phyloP scores from a whole-genome alignment of 2,888 invertebrate species.

The Hirtodrosophila cameraria region DNA sequence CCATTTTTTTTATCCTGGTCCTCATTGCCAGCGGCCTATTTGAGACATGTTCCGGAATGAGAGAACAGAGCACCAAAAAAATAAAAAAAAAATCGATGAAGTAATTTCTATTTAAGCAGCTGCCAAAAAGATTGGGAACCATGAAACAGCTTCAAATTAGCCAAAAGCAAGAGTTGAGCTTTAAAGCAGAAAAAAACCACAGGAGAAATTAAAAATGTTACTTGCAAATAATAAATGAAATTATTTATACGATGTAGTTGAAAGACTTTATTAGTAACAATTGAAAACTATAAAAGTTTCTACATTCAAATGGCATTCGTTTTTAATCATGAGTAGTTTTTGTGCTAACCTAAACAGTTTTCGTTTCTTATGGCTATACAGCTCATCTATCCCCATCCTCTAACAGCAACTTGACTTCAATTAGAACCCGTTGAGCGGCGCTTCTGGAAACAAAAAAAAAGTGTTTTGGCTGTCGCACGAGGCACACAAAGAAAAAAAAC shows the following conservation, averaged over 20 bases:
- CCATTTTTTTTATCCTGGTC: slow-evolving; percentile 47
- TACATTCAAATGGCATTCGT: not conserved
- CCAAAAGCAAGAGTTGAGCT: slow-evolving; percentile 29
- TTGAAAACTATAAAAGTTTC: not conserved
- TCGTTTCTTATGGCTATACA: not conserved
- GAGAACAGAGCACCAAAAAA: slow-evolving; percentile 22
- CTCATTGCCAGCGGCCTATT: slow-evolving; percentile 66
- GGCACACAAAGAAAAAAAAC: slow-evolving; percentile 39
- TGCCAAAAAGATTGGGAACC: slow-evolving; percentile 29
- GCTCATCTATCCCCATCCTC: not conserved
- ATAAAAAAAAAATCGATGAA: slow-evolving; percentile 67
- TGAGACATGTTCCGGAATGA: slow-evolving; percentile 45
- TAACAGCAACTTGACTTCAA: slow-evolving; percentile 64
- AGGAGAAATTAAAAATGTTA: no score
- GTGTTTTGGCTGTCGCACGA: slow-evolving; percentile 24
- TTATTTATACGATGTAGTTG: no score
- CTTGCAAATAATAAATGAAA: no score
- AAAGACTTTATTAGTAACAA: slow-evolving; percentile 6
- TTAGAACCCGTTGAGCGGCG: slow-evolving; percentile 59
- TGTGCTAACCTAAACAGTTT: slow-evolving; percentile 1
- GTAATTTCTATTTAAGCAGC: slow-evolving; percentile 66
- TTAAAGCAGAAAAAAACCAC: not conserved
- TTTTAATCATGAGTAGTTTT: not conserved
- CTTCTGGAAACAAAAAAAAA: slow-evolving; percentile 21
- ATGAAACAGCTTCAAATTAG: slow-evolving; percentile 42